These are phyloP conservation scores for Gymnocephalus cernua DNA, from an alignment of 2,113 vertebrate genomes.

Conservation along the genomic window DNA sequence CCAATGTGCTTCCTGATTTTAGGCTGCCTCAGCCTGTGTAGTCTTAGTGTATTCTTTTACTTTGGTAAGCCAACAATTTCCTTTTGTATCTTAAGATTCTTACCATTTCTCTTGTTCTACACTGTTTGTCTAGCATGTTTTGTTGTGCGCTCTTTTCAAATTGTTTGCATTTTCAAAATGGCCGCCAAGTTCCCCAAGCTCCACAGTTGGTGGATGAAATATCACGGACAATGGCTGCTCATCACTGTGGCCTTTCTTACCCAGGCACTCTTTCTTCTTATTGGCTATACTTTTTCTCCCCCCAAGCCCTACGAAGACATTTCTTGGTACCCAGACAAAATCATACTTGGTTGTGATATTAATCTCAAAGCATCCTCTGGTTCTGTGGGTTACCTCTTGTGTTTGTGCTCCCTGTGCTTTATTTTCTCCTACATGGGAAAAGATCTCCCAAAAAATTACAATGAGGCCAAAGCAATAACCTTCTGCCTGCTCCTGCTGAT, in stretches of 20 bases:
- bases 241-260: constrained; percentile 63
- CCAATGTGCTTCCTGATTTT: constrained; percentile 89
- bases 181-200: constrained; percentile 81
- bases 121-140: constrained; percentile 87
- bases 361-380: fast-evolving
- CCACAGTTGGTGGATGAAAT: constrained; percentile 84
- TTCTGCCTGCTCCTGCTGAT: constrained; percentile 88
- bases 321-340: constrained; percentile 51
- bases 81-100: constrained; percentile 45
- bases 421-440: constrained; percentile 90
- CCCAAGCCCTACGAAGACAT: constrained; percentile 77
- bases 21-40: constrained; percentile 79
- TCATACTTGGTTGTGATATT: constrained; percentile 82
- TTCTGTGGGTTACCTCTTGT: constrained; percentile 49
- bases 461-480: constrained; percentile 90
- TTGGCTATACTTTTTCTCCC: constrained; percentile 46
- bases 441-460: constrained; percentile 92
- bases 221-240: constrained; percentile 82
- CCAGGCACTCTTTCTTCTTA: constrained; percentile 55
- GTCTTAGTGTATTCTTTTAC: constrained; percentile 72
- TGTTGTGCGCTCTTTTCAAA: constrained; percentile 88
- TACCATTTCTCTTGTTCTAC: constrained; percentile 82
- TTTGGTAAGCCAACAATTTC: too few species aligned
- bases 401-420: constrained; percentile 84
- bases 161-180: constrained; percentile 91